Conservation (phyloP, 1,140 invertebrate genomes). For the Amyelois transitella region DNA sequence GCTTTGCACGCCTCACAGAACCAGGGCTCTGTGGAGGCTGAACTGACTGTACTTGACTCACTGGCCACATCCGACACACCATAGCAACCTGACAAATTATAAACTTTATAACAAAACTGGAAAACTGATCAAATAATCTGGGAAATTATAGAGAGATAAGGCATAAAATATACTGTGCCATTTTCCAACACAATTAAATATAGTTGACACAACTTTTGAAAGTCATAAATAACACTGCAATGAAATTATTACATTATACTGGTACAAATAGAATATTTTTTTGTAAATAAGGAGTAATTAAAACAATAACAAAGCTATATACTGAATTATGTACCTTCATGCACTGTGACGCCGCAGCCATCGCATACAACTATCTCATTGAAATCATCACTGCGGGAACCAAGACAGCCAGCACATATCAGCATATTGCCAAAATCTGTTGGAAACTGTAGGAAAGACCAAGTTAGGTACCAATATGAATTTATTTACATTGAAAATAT, state of each 20-base stretch:
- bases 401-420: conserved; percentile 95
- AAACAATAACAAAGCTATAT: background rate
- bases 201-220: background rate
- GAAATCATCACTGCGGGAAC: conserved; percentile 92
- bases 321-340: conserved; percentile 82
- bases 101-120: no score
- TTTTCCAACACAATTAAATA: background rate
- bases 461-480: no score
- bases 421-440: conserved; percentile 74
- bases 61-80: conserved; percentile 95
- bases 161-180: no score
- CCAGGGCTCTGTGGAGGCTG: conserved; percentile 97
- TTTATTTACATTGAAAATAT: conserved; percentile 2
- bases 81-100: conserved; percentile 93
- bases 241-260: background rate
- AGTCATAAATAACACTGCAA: background rate
- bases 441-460: conserved; percentile 46
- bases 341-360: conserved; percentile 95
- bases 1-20: conserved; percentile 99
- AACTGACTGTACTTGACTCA: conserved; percentile 91
- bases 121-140: no score
- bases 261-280: background rate
- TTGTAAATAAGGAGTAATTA: background rate
- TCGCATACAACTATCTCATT: conserved; percentile 99
- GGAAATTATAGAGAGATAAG: no score